These are phyloP conservation scores for Aegotheles bennettii DNA, from an alignment of 2,113 vertebrate genomes.

Conservation along the genomic window DNA sequence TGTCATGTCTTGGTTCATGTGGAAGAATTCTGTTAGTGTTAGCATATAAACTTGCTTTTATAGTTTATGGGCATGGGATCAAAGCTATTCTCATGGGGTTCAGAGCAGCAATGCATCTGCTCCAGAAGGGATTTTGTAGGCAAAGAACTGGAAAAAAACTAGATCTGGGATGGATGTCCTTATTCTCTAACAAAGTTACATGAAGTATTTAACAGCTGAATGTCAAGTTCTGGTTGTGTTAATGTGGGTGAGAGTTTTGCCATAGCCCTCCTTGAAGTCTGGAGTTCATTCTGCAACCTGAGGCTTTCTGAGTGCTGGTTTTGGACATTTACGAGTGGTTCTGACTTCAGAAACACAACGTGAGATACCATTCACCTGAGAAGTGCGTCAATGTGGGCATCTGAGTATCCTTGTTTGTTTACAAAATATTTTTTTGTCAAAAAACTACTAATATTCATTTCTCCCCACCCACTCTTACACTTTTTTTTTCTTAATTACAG, in stretches of 20 bases:
- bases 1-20: slow-evolving; percentile 4
- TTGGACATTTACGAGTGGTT: background rate
- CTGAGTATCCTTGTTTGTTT: background rate
- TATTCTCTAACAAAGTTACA: background rate
- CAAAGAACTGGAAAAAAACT: slow-evolving; percentile 2
- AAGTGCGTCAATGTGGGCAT: fast-evolving
- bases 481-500: background rate
- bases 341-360: background rate
- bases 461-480: background rate
- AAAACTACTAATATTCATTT: background rate
- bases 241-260: background rate
- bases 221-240: background rate
- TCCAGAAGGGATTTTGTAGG: background rate
- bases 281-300: background rate
- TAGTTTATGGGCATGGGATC: background rate
- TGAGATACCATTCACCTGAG: background rate
- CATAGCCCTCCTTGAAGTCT: background rate
- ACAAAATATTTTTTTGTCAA: background rate
- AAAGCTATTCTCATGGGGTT: background rate
- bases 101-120: background rate
- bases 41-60: background rate
- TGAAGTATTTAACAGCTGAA: background rate
- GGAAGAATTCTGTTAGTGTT: slow-evolving; percentile 6
- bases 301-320: background rate
- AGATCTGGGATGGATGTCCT: background rate